Percentiles rank a stretch among this genome's conserved stretches.
Conservation (phyloP, 2,797 vertebrate genomes). For the Galagoides demidoff region DNA sequence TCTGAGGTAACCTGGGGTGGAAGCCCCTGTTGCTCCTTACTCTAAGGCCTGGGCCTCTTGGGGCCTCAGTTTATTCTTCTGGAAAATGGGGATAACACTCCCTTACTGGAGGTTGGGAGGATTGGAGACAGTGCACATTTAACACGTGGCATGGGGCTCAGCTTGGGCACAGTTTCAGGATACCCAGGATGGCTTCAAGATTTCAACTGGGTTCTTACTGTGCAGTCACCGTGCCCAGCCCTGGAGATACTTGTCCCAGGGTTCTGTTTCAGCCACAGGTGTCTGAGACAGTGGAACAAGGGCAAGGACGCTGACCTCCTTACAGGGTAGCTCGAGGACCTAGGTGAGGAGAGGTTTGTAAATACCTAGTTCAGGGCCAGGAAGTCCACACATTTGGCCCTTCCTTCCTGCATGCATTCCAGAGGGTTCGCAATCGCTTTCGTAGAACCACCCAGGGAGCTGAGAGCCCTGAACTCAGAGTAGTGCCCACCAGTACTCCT, state of each 20-base stretch:
- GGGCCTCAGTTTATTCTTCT: neutral
- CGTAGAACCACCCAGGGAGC: neutral
- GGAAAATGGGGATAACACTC: neutral
- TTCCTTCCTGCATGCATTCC: neutral
- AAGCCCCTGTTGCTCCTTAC: too few species aligned
- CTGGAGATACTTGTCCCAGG: neutral
- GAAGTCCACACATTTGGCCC: neutral
- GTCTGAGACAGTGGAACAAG: neutral
- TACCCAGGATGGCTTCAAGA: neutral
- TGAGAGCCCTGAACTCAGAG: neutral
- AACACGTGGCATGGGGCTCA: neutral
- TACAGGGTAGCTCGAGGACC: neutral
- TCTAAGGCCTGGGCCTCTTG: neutral
- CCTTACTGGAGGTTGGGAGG: neutral
- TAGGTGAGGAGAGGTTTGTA: neutral
- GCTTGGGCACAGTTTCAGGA: rapidly evolving
- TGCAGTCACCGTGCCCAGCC: rapidly evolving
- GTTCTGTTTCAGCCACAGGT: neutral
- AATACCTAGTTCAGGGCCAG: neutral
- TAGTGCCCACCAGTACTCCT: rapidly evolving
- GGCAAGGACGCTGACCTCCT: neutral
- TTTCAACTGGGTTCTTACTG: neutral
- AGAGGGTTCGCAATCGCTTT: neutral
- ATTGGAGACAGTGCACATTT: rapidly evolving
- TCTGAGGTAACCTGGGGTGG: neutral